Evolutionary conservation across 2,888 invertebrate species (phyloP).

Genomic region (Slavum lentiscoides): DNA sequence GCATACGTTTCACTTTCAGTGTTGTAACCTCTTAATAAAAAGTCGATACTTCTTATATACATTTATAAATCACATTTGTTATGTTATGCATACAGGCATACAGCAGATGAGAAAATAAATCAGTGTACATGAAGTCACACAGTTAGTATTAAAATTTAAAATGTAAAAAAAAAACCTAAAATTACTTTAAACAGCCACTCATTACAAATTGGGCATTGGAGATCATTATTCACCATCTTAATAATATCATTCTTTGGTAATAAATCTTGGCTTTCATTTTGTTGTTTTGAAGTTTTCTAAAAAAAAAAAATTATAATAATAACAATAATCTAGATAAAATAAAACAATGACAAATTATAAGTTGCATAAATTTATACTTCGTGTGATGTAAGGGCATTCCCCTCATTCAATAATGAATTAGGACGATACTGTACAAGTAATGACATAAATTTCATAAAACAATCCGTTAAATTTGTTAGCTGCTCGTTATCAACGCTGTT

Average conservation of each 20-base stretch:
- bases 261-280: slow-evolving; percentile 22
- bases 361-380: not conserved
- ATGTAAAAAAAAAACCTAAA: not conserved
- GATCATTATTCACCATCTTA: slow-evolving; percentile 27
- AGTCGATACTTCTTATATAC: no score
- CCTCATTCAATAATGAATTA: not conserved
- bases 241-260: slow-evolving; percentile 25
- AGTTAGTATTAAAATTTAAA: not conserved
- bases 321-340: not conserved
- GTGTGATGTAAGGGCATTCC: not conserved
- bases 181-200: slow-evolving; percentile 39
- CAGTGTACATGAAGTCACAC: no score
- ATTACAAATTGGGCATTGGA: slow-evolving; percentile 39
- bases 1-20: no score
- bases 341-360: not conserved
- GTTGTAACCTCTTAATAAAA: no score
- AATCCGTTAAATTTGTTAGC: slow-evolving; percentile 13
- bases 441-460: slow-evolving; percentile 22
- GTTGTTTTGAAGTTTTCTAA: not conserved
- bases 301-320: not conserved
- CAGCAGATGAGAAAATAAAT: no score
- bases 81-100: no score
- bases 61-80: no score
- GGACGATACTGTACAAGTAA: slow-evolving; percentile 1
- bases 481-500: slow-evolving; percentile 4